Conservation (phyloP, 2,113 vertebrate species). For the Pseudorhombus dupliciocellatus region DNA sequence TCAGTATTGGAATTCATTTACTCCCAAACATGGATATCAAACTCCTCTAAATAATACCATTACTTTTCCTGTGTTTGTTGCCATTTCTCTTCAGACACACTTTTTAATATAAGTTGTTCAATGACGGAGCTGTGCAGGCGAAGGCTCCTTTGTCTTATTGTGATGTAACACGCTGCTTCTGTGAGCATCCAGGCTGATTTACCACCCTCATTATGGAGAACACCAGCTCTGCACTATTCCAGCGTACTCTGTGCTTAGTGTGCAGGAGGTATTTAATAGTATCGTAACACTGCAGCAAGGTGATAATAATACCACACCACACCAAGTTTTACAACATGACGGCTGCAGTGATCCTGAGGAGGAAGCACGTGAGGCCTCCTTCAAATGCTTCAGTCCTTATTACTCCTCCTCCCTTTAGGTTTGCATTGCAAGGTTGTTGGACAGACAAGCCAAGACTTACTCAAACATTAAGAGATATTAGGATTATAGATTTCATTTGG, state of each 20-base stretch:
- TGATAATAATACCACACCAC: conserved; percentile 17
- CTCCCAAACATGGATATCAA: too few species aligned
- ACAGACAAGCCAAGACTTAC: too few species aligned
- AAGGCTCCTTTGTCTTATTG: conserved; percentile 52
- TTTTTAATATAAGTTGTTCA: conserved; percentile 41
- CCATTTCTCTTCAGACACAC: background rate
- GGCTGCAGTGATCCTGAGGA: background rate
- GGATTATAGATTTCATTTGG: too few species aligned
- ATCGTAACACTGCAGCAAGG: conserved; percentile 43
- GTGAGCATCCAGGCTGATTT: conserved; percentile 61
- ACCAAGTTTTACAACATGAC: conserved; percentile 9
- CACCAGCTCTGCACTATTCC: conserved; percentile 27
- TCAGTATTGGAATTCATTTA: too few species aligned
- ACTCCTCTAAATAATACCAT: background rate
- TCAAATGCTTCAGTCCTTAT: background rate
- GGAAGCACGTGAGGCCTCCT: background rate
- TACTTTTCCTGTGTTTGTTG: conserved; percentile 7
- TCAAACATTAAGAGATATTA: too few species aligned
- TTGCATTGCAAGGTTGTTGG: background rate
- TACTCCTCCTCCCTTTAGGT: background rate
- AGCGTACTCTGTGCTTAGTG: conserved; percentile 10
- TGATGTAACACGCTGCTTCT: conserved; percentile 54
- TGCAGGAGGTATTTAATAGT: conserved; percentile 37
- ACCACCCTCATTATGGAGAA: conserved; percentile 56
- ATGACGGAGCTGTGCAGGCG: conserved; percentile 18